Evolutionary conservation across 2,797 vertebrate genomes (phyloP), one percentile per base, ranked within the genome.

Genomic region (Crocidura indochinensis): DNA sequence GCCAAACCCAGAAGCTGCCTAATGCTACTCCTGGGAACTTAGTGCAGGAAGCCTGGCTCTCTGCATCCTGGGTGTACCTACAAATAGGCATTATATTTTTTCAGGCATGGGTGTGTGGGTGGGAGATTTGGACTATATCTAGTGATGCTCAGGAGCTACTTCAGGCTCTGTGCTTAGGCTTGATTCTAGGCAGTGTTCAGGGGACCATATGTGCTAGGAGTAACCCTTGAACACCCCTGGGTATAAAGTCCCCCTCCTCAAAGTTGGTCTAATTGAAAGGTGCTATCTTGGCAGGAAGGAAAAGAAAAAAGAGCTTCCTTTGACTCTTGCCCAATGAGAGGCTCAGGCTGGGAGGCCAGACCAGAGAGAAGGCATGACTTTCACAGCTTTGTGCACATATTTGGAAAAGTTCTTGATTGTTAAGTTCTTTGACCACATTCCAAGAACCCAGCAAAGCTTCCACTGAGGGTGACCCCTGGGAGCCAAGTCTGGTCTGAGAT

Each of bases 401-500:
- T 84, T 51, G 86, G 80, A 80, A 65, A 95, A 91, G 75, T 67
- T 24, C 91, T 91, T 83, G 78, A 93, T 84, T 53, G 89, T 92
- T 92, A 93, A 92, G 86, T 85, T 93, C 53, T 95, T 88, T 93
- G 94, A 91, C n/a, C 0, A 31, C 44, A 53, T 91, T 94, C 90
- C 89, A 94, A 88, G 89, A 95, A 85, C 64, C 86, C 68, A 24
- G 60, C 74, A 47, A 56, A 71, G 62, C 26, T 92, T 94, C 60
- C 81, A 84, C 31, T 5, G 47, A 65, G 67, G 90, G 67, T 49
- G 47, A 84, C 49, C 73, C 26, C 27, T 77, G 93, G 82, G 74
- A 53, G 73, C 84, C 72, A 51, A 89, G 89, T 80, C 84, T 15
- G 8, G 62, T 79, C 72, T 77, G 90, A 75, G 84, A 69, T 79